phyloP scores from a whole-genome alignment of 2,888 invertebrate species.

The Aplocera efformata region DNA sequence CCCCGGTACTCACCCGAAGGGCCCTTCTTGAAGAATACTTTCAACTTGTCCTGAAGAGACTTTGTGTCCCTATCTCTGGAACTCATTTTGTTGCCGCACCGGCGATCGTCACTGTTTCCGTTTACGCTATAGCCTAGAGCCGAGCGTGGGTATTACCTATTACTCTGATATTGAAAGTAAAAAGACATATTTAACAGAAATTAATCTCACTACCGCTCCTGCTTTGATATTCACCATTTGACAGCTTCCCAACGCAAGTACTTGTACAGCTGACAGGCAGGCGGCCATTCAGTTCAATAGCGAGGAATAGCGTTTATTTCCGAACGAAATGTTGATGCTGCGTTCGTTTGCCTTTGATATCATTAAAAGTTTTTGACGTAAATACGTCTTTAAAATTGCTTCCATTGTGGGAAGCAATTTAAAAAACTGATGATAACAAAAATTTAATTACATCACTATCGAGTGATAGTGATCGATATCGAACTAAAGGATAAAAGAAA shows the following conservation, averaged over 20 bases:
- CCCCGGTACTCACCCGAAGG: slow-evolving; percentile 63
- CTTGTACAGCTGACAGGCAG: slow-evolving; percentile 56
- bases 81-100: slow-evolving; percentile 74
- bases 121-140: slow-evolving; percentile 47
- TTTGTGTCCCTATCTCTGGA: slow-evolving; percentile 85
- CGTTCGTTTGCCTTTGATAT: too few species aligned
- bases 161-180: slow-evolving; percentile 60
- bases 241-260: slow-evolving; percentile 43
- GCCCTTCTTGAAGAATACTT: slow-evolving; percentile 86
- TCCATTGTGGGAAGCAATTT: too few species aligned
- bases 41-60: slow-evolving; percentile 86
- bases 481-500: too few species aligned
- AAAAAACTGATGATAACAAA: too few species aligned
- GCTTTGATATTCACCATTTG: slow-evolving; percentile 60
- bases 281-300: slow-evolving; percentile 37
- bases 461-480: too few species aligned
- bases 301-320: slow-evolving; percentile 26
- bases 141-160: slow-evolving; percentile 61
- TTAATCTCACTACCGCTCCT: slow-evolving; percentile 67
- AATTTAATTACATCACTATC: too few species aligned
- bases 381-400: too few species aligned
- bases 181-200: slow-evolving; percentile 72
- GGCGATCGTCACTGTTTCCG: slow-evolving; percentile 37
- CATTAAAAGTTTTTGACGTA: too few species aligned
- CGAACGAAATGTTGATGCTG: slow-evolving; percentile 33